These are phyloP conservation scores for Pimephales promelas DNA, from an alignment of 2,113 vertebrate genomes.

Conservation along the genomic window DNA sequence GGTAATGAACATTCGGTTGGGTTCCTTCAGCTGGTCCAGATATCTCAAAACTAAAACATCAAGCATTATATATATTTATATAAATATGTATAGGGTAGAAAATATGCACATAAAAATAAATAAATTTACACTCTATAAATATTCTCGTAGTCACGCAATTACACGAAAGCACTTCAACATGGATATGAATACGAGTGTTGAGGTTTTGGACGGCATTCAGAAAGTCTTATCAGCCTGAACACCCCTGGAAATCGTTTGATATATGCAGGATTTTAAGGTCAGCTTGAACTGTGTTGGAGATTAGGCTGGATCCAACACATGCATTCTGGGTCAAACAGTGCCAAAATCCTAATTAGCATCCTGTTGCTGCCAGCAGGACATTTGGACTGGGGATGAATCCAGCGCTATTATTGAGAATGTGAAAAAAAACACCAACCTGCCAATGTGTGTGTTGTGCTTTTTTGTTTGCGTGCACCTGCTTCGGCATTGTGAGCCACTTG, in stretches of 20 bases:
- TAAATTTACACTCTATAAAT: background rate
- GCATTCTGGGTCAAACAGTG: constrained; percentile 48
- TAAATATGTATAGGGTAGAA: background rate
- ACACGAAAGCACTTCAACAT: background rate
- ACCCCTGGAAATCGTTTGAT: constrained; percentile 50
- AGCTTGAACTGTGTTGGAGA: constrained; percentile 48
- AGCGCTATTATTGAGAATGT: constrained; percentile 35
- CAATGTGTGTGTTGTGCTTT: constrained; percentile 50
- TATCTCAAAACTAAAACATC: background rate
- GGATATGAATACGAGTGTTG: background rate
- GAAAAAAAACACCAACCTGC: constrained; percentile 38
- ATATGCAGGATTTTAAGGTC: constrained; percentile 52
- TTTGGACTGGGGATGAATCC: constrained; percentile 37
- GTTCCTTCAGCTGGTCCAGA: background rate
- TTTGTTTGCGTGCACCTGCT: constrained; percentile 63
- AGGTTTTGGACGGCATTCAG: background rate
- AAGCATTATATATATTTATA: background rate
- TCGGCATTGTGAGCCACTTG: constrained; percentile 46
- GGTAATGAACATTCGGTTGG: constrained; percentile 20
- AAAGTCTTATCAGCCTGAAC: constrained; percentile 22
- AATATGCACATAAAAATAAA: background rate
- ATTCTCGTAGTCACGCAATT: background rate
- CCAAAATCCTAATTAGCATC: constrained; percentile 61
- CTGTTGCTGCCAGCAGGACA: constrained; percentile 56
- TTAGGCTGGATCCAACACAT: constrained; percentile 49